Percentiles rank a stretch among this genome's conserved stretches.
phyloP scores from a whole-genome alignment of 2,113 vertebrate genomes.

The Cyphomyrus plagiostoma region DNA sequence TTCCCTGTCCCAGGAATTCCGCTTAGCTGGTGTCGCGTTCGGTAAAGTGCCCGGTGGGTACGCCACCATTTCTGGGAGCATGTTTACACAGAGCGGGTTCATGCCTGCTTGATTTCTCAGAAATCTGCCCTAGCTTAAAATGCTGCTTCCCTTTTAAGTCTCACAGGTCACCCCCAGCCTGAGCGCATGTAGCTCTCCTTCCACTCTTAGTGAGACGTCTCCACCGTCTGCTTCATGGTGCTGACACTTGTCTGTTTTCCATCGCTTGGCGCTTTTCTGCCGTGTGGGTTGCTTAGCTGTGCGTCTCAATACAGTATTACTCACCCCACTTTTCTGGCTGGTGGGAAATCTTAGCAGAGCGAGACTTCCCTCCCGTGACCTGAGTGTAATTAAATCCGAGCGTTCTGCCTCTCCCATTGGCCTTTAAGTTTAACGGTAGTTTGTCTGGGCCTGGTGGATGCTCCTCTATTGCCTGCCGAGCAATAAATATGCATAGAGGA shows the following conservation, averaged over 20 bases:
- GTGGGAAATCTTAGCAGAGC: not conserved
- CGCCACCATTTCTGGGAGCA: not conserved
- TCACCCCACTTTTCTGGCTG: not conserved
- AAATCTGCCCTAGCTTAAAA: not conserved
- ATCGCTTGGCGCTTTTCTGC: not conserved
- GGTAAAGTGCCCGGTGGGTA: not conserved
- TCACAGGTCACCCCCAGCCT: not conserved
- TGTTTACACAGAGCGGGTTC: not conserved
- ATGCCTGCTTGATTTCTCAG: not conserved
- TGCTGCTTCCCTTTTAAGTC: not conserved
- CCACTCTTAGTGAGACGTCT: not conserved
- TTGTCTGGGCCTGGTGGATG: not conserved
- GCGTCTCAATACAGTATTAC: not conserved
- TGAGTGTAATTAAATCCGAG: not conserved
- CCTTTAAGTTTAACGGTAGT: not conserved
- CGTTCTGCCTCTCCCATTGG: not conserved
- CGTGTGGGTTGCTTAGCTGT: not conserved
- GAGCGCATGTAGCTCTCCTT: not conserved
- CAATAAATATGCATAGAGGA: not conserved
- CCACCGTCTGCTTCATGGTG: not conserved
- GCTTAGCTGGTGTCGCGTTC: not conserved
- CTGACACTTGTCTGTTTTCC: not conserved
- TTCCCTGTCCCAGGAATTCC: not conserved
- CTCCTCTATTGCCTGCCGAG: not conserved
- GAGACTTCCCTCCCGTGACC: not conserved